Evolutionary conservation across 2,888 invertebrate species (phyloP), one percentile per base, ranked within the genome.

Genomic region (Melangyna quadrimaculata): DNA sequence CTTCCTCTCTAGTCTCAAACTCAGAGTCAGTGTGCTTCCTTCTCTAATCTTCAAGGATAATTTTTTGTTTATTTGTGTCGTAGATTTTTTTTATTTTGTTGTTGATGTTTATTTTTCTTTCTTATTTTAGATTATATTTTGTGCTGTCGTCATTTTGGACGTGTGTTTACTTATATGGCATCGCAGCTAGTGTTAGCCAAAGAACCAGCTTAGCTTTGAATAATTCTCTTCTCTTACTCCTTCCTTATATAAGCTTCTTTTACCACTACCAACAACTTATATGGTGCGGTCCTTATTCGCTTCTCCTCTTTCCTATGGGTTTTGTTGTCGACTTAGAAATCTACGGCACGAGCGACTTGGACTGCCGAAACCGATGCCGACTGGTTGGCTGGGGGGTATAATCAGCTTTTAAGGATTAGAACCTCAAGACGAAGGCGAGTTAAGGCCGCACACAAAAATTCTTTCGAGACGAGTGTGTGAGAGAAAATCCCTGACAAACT

Each of bases 371-470:
- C 27, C 27, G 27, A 27, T 6, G 3, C 17, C 9, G 17, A 51
- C 51, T 7, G 19, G n/a, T 32, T 48, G 9, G 40, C 10, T 63
- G 37, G 9, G 57, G 72, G 51, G 77, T 86, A n/a, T n/a, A 81
- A 86, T 80, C 86, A 81, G 73, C 81, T 63, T 57, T 61, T 67
- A 77, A 55, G 80, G 77, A 77, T 78, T 70, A 73, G 77, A 65
- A 57, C 71, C 79, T 69, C 72, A 71, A 74, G 79, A 71, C 48
- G 27, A 19, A 45, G 12, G 9, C 5, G 24, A 55, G 29, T 8
- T 57, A 57, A 35, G 63, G 55, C 81, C 67, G 17, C 17, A 63
- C 35, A 40, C n/a, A n/a, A n/a, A 73, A 74, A 65, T 74, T 74
- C 70, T 35, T 63, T 63, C 17, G 10, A 12, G n/a, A 19, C n/a